Percentiles rank a stretch among this genome's conserved stretches.
Conservation (phyloP, 2,113 vertebrate species). For the Puffinus mauretanicus region DNA sequence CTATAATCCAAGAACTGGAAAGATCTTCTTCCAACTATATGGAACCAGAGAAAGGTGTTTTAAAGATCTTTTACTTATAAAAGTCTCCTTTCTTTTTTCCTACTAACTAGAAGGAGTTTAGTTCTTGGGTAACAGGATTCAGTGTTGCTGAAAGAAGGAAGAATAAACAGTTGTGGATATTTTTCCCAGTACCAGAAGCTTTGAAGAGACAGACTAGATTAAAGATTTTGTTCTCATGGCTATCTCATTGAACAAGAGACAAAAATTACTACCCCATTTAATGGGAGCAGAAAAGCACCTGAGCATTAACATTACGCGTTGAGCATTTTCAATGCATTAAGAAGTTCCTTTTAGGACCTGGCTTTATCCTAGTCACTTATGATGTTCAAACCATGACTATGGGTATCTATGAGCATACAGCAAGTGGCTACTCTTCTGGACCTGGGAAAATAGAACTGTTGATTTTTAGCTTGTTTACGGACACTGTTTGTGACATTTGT, state of each 20-base stretch:
- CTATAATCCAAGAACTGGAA: background rate
- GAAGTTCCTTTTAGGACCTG: background rate
- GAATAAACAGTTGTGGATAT: background rate
- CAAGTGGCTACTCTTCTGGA: background rate
- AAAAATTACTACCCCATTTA: background rate
- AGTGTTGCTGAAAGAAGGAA: background rate
- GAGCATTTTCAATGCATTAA: background rate
- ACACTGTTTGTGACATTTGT: background rate
- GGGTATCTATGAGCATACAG: background rate
- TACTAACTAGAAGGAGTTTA: background rate
- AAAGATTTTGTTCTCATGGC: background rate
- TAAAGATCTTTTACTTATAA: background rate
- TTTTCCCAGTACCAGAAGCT: background rate
- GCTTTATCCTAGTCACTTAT: background rate
- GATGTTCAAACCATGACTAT: background rate
- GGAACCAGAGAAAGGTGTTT: background rate
- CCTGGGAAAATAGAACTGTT: conserved; percentile 5
- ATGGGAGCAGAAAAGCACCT: background rate
- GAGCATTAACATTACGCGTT: background rate
- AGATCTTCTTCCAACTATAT: background rate
- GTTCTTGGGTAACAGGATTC: background rate
- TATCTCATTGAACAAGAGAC: background rate
- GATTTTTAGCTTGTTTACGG: background rate
- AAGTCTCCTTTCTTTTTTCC: background rate
- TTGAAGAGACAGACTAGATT: background rate